Conservation (phyloP, 2,888 invertebrate species). For the Auanema sp. region DNA sequence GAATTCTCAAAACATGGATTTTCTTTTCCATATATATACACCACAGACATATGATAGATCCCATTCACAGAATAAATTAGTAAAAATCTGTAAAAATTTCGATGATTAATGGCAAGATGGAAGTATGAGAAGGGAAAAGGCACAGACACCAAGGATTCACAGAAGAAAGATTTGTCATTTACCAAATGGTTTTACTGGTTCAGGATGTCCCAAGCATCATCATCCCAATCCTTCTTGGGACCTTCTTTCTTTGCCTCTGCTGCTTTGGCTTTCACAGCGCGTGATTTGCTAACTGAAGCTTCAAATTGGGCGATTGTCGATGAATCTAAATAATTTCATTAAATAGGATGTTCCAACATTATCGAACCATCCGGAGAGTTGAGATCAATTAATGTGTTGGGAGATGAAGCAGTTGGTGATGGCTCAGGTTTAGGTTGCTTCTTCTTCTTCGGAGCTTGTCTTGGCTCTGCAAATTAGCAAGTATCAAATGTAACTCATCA, state of each 20-base stretch:
- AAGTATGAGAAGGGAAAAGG: no score
- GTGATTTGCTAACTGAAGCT: slow-evolving; percentile 33
- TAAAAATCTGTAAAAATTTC: no score
- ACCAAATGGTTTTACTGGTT: slow-evolving; percentile 38
- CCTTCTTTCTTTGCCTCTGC: slow-evolving; percentile 17
- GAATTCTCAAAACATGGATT: no score
- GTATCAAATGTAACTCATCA: not conserved
- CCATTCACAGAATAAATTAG: no score
- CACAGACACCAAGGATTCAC: no score
- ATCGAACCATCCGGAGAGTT: slow-evolving; percentile 1
- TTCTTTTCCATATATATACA: no score
- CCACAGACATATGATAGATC: no score
- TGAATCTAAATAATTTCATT: slow-evolving; percentile 11
- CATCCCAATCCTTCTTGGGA: slow-evolving; percentile 50
- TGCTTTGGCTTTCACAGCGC: slow-evolving; percentile 13
- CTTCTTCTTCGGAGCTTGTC: slow-evolving; percentile 14
- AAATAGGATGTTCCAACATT: not conserved
- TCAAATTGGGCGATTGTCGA: slow-evolving; percentile 46
- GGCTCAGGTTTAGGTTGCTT: slow-evolving; percentile 5
- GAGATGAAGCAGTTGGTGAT: not conserved
- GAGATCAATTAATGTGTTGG: slow-evolving; percentile 5
- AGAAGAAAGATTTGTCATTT: no score
- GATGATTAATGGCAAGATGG: no score
- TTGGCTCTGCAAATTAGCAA: not conserved
- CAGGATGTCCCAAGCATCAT: slow-evolving; percentile 62